Evolutionary conservation across 2,888 invertebrate species (phyloP).

Genomic region (Drosophila subsilvestris): DNA sequence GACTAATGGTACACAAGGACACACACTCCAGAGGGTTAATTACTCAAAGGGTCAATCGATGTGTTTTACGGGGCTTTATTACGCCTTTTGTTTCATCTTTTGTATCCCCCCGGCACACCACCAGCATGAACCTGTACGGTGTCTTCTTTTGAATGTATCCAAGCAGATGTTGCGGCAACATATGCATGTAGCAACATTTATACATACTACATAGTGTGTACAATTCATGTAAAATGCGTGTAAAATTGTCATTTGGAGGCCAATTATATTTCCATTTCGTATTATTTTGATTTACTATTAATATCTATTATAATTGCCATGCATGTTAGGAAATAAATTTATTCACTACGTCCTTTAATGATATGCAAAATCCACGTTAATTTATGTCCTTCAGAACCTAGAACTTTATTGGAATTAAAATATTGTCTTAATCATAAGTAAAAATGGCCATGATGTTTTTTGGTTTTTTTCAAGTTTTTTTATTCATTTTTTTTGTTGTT

Average conservation of each 20-base stretch:
- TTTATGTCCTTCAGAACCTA: background rate
- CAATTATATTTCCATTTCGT: no score
- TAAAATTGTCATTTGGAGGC: no score
- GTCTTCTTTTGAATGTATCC: background rate
- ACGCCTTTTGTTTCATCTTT: slow-evolving; percentile 5
- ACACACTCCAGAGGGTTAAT: slow-evolving; percentile 57
- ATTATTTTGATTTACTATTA: no score
- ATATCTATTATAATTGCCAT: background rate
- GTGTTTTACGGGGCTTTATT: slow-evolving; percentile 3
- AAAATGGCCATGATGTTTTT: background rate
- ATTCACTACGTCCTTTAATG: no score
- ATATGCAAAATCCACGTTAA: background rate
- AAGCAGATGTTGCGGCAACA: background rate
- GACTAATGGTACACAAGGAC: slow-evolving; percentile 61
- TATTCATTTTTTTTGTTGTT: slow-evolving; percentile 73
- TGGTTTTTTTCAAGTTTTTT: slow-evolving; percentile 76
- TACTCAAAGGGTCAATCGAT: slow-evolving; percentile 64
- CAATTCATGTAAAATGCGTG: background rate
- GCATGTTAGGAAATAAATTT: no score
- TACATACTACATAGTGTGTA: background rate
- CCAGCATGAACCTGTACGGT: background rate
- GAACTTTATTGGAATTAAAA: no score
- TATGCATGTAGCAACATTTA: background rate
- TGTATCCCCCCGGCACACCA: background rate
- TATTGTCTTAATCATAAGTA: background rate